Base-by-base conservation (phyloP, 2,888 invertebrate species). In the Xanthorhoe spadicearia region DNA sequence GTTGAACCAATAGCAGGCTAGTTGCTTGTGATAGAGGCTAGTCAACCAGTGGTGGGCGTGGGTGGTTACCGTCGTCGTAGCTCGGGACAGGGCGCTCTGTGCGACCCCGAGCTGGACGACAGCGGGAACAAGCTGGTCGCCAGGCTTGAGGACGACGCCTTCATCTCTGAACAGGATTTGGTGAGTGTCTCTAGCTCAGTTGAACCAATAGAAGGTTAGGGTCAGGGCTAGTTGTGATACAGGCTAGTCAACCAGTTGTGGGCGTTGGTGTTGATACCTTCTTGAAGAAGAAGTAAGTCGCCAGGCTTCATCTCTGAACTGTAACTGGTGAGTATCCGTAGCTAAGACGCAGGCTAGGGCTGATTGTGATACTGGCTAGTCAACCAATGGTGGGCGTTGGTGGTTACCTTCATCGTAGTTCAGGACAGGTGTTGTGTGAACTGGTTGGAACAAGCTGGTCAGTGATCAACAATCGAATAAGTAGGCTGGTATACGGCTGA, bases 151-250 rank as follows among this genome's bases (percentile, higher is more conserved):
- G 93, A 93, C 78, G 93, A 93, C 74, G 93, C 93, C 54, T 93
- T 93, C 81, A 93, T 93, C 69, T 93, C 93, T 0, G 93, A 93
- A 72, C 93, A 93, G 78, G 93, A 93, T 70, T 79, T 93, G 89
- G 93, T 93, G 28, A 79, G 87, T n/a, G n/a, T n/a, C n/a, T n/a
- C n/a, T n/a, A n/a, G n/a, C n/a, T n/a, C n/a, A n/a, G n/a, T n/a
- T n/a, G n/a, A n/a, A n/a, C n/a, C n/a, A n/a, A n/a, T n/a, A n/a
- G n/a, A n/a, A n/a, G n/a, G n/a, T n/a, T n/a, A n/a, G n/a, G n/a
- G n/a, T n/a, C n/a, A n/a, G n/a, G n/a, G n/a, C n/a, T 50, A 9
- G 10, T 19, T 19, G 9, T 52, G 15, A 19, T 52, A 28, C 8
- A 6, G 92, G 92, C 92, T 8, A 91, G 86, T 67, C 92, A 92